These are phyloP conservation scores for Eupristina koningsbergeri DNA, from an alignment of 1,140 invertebrate species.

Conservation along the genomic window DNA sequence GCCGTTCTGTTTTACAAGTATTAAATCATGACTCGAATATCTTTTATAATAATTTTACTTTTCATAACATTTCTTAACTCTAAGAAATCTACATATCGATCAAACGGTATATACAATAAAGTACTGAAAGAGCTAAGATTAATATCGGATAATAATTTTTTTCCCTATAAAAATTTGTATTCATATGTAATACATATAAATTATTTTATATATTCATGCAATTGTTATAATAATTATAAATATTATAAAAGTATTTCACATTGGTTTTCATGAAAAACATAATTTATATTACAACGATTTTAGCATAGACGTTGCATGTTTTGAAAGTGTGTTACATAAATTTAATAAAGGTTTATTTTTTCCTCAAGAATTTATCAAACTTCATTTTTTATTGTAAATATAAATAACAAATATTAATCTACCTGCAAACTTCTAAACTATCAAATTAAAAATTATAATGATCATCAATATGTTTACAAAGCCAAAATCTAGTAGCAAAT, in stretches of 20 bases:
- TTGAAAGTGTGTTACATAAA: slow-evolving; percentile 7
- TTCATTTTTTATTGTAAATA: background rate
- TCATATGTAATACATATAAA: background rate
- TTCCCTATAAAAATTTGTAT: background rate
- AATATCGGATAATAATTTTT: background rate
- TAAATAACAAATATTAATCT: background rate
- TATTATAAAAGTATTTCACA: background rate
- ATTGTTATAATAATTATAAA: background rate
- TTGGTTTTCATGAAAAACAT: too few relatives aligned
- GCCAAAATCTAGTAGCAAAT: background rate
- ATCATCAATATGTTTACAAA: background rate
- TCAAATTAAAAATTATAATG: background rate
- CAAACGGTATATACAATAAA: background rate
- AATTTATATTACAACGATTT: too few relatives aligned
- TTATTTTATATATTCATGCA: background rate
- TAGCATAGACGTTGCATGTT: background rate
- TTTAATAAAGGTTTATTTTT: background rate
- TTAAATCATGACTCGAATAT: background rate
- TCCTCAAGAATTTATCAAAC: background rate
- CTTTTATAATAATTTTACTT: background rate
- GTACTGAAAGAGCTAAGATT: background rate
- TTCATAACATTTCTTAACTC: background rate
- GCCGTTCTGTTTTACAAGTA: background rate
- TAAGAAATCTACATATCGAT: background rate
- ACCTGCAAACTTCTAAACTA: background rate